phyloP scores from a whole-genome alignment of 2,113 vertebrate species.

The Ctenomys sociabilis region DNA sequence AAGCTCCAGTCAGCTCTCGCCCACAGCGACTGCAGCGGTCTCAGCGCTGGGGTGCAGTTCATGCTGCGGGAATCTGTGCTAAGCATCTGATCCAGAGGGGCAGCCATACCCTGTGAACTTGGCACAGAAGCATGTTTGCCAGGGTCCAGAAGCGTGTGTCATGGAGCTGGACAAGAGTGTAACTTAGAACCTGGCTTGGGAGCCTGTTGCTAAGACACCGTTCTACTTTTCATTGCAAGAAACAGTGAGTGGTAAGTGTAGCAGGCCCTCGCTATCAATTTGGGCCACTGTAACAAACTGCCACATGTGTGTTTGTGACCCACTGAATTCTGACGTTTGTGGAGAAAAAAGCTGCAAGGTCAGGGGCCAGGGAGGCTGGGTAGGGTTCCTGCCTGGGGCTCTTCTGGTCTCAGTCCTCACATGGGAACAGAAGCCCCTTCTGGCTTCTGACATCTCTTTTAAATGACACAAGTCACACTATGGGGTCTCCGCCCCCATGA shows the following conservation, averaged over 20 bases:
- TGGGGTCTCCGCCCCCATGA: neutral
- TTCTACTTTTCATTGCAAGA: neutral
- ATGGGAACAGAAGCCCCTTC: neutral
- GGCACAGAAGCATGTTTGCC: neutral
- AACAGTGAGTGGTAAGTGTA: neutral
- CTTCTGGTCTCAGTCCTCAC: no score
- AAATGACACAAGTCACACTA: no score
- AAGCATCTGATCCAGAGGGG: neutral
- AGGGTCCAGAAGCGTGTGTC: neutral
- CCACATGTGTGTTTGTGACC: neutral
- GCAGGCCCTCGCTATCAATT: neutral
- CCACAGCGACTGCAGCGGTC: neutral
- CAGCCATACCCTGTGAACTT: neutral
- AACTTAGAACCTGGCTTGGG: neutral
- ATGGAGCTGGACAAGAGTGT: neutral
- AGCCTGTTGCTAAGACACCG: neutral
- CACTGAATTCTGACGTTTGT: neutral
- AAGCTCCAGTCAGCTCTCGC: neutral
- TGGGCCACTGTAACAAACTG: neutral
- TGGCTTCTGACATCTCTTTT: neutral
- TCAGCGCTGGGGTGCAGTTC: neutral
- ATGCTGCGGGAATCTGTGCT: neutral
- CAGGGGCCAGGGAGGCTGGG: neutral
- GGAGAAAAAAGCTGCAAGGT: neutral
- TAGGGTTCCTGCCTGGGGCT: rapidly evolving